Base-by-base conservation (phyloP, 2,797 vertebrate species). In the Ptychadena robeensis region DNA sequence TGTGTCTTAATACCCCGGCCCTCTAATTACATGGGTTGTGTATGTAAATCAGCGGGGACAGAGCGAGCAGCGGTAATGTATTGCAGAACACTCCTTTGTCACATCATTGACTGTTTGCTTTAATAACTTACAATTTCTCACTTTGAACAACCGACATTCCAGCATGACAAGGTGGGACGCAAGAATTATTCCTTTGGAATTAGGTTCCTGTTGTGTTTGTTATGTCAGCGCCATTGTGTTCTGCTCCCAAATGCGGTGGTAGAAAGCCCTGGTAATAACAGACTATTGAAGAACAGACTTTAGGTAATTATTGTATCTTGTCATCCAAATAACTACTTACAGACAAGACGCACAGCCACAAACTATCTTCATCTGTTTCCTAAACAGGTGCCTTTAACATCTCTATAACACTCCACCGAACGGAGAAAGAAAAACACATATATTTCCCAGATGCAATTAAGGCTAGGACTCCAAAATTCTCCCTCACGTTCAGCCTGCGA, bases 251-350 rank as follows among this genome's bases (percentile, higher is more conserved):
- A 25, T 22, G 64, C 69, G 37, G 69, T 53, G 74, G 48, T 69
- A 35, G 30, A 71, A 79, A 73, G 68, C 12, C 79, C 15, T 40
- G 68, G 40, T 73, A 79, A 83, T 73, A 79, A 74, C 53, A 63
- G 63, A 59, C 30, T 79, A 30, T 38, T 76, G 44, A 61, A 31
- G 27, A 65, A 25, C n/a, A 37, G 28, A 30, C 64, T n/a, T 40
- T 75, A 28, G 28, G 40, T 73, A 83, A 80, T 80, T 84, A 84
- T 44, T 63, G 37, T 30, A 84, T 75, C 70, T 48, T 69, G 77
- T 84, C 77, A 80, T 18, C 69, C 27, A 73, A 80, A 84, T 63
- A 84, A 34, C 34, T 67, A 68, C 77, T 80, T 70, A 25, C 9
- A 53, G 18, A 31, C 15, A 40, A 73, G 73, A 79, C 31, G 35